Percentiles rank a stretch among this genome's conserved stretches.
These are phyloP conservation scores for Actenoides lindsayi DNA, from an alignment of 2,113 vertebrate genomes.

Conservation along the genomic window DNA sequence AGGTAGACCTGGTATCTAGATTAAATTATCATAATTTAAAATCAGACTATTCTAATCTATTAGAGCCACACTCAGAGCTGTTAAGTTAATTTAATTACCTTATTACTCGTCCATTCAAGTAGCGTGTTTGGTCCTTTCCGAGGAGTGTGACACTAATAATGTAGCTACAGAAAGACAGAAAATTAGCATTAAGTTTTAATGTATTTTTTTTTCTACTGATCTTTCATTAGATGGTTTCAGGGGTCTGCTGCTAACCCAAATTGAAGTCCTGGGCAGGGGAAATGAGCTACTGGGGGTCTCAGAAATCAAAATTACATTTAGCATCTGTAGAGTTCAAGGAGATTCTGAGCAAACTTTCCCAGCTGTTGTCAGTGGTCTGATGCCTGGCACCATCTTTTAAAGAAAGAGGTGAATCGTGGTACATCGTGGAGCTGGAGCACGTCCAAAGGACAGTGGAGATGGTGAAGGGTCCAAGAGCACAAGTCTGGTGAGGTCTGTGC, in stretches of 20 bases:
- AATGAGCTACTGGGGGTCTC: slow-evolving; percentile 8
- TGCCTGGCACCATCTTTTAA: neutral
- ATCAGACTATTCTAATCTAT: slow-evolving; percentile 26
- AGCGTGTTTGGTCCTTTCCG: neutral
- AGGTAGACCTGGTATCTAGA: neutral
- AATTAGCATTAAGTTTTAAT: slow-evolving; percentile 35
- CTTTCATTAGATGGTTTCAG: neutral
- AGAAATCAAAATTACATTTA: neutral
- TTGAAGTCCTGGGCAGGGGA: neutral
- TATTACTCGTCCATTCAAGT: slow-evolving; percentile 40
- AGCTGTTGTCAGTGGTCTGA: neutral
- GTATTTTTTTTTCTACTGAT: slow-evolving; percentile 50
- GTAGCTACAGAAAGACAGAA: slow-evolving; percentile 20
- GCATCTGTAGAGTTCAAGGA: neutral
- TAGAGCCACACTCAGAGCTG: neutral
- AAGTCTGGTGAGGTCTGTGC: too few species aligned
- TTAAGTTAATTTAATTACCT: slow-evolving; percentile 63
- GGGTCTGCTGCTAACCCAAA: neutral
- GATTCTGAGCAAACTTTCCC: neutral
- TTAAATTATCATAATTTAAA: neutral
- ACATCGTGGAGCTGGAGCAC: too few species aligned
- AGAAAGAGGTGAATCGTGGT: neutral
- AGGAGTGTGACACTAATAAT: slow-evolving; percentile 17
- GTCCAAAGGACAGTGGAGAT: too few species aligned
- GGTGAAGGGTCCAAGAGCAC: too few species aligned